These are phyloP conservation scores for Cephus rjabovi DNA, from an alignment of 2,888 invertebrate genomes.

Conservation along the genomic window DNA sequence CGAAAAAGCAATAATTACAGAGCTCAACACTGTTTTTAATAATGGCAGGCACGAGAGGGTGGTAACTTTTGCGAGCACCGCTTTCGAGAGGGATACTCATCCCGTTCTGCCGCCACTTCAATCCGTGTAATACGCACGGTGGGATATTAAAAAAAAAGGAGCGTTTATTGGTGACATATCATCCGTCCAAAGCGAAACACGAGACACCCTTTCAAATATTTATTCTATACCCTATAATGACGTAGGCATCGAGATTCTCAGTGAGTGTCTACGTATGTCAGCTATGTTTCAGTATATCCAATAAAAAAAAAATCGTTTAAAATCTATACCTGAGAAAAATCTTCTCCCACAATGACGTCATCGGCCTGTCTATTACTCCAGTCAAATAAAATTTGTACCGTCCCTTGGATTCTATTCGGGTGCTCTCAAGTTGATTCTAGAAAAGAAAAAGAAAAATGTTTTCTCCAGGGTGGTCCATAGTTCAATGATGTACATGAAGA, in stretches of 20 bases:
- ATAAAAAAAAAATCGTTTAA: neutral
- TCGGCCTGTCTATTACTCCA: no score
- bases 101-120: neutral
- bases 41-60: slow-evolving; percentile 21
- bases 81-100: slow-evolving; percentile 13
- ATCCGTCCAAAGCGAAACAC: slow-evolving; percentile 19
- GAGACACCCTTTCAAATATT: slow-evolving; percentile 6
- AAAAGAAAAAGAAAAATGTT: neutral
- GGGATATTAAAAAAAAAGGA: slow-evolving; percentile 17
- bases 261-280: neutral
- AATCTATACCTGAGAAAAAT: neutral
- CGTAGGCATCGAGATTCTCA: neutral
- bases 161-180: neutral
- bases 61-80: slow-evolving; percentile 10
- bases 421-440: neutral
- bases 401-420: no score
- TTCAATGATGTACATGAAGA: neutral
- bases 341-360: neutral
- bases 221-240: neutral
- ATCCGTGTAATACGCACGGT: slow-evolving; percentile 8
- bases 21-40: slow-evolving; percentile 24
- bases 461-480: neutral
- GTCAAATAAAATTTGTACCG: no score
- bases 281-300: neutral
- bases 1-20: slow-evolving; percentile 21